Percentiles rank a stretch among this genome's conserved stretches.
phyloP scores from a whole-genome alignment of 2,888 invertebrate genomes.

The Helicoverpa assulta region DNA sequence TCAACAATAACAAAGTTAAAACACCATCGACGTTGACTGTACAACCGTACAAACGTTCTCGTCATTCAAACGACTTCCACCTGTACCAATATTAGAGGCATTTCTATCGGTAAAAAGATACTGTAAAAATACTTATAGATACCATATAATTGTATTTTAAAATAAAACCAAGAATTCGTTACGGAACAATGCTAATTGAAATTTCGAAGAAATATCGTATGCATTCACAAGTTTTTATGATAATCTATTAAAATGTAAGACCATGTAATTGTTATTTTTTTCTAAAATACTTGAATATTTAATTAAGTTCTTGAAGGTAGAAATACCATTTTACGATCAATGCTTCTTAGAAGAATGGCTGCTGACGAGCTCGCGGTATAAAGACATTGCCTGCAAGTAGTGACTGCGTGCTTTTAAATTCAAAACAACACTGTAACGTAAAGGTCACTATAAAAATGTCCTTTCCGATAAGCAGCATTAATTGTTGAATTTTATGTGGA shows the following conservation, averaged over 20 bases:
- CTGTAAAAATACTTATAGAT: constrained; percentile 43
- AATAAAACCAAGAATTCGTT: constrained; percentile 39
- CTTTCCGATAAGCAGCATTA: constrained; percentile 33
- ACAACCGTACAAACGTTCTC: constrained; percentile 21
- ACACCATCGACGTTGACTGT: constrained; percentile 27
- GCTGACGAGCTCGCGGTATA: constrained; percentile 22
- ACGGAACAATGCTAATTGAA: constrained; percentile 47
- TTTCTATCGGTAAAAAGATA: constrained; percentile 37
- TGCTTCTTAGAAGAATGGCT: constrained; percentile 39
- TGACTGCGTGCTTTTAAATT: constrained; percentile 46
- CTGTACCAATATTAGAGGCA: constrained; percentile 6
- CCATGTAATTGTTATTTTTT: constrained; percentile 59
- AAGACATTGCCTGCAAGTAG: constrained; percentile 39
- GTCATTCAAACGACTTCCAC: constrained; percentile 15
- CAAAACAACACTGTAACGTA: constrained; percentile 40
- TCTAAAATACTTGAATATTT: constrained; percentile 37
- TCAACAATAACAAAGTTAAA: too few species aligned
- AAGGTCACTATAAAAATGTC: constrained; percentile 57
- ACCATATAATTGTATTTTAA: constrained; percentile 23
- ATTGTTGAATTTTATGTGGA: constrained; percentile 45
- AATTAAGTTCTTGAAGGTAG: constrained; percentile 32
- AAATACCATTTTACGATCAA: constrained; percentile 44
- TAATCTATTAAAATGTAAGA: constrained; percentile 57
- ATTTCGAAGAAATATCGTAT: constrained; percentile 56
- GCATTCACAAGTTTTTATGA: constrained; percentile 61